Base-by-base conservation (phyloP, 2,113 vertebrate species). In the Antechinus stuartii region DNA sequence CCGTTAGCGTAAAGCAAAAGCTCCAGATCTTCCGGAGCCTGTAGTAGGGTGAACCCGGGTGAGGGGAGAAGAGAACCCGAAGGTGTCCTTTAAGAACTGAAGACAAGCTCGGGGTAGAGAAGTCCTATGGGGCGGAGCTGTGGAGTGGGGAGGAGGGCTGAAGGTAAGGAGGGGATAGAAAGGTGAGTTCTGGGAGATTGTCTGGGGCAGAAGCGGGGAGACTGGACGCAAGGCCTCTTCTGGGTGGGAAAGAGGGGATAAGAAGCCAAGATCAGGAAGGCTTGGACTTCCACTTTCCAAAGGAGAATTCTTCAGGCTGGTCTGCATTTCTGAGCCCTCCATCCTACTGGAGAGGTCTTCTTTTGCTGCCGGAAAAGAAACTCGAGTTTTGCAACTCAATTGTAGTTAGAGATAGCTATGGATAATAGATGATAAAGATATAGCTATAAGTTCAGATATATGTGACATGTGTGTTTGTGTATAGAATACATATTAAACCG, bases 271-370 rank as follows among this genome's bases (percentile, higher is more conserved):
- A 42, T 42, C n/a, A 22, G 35, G n/a, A 84, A 84, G 68, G 6
- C 68, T 22, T n/a, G 68, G 19, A 84, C 35, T 84, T 35, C n/a
- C n/a, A 8, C 7, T 91, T 94, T 92, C 90, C 24, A 6, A 6
- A 11, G 2, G 10, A 49, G 5, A 61, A 47, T 90, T 54, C 53
- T 52, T 54, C 0, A 0, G 93, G 49, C 56, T 25, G 91, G 89
- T 56, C 46, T 90, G 35, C 0, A 56, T 89, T 35, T 61, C 68
- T 8, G 42, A 91, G 57, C 14, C 91, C 84, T 84, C 95, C 96
- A 95, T 96, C 94, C 94, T 92, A 57, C 0, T 30, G 57, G 94
- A 68, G 52, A 22, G 30, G 91, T 96, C 96, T 97, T 96, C 93
- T 96, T 54, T 84, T 23, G 68, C n/a, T 16, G 42, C 68, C 19